Percentiles rank a stretch among this genome's conserved stretches.
Conservation (phyloP, 2,797 vertebrate species). For the Florisuga fusca region DNA sequence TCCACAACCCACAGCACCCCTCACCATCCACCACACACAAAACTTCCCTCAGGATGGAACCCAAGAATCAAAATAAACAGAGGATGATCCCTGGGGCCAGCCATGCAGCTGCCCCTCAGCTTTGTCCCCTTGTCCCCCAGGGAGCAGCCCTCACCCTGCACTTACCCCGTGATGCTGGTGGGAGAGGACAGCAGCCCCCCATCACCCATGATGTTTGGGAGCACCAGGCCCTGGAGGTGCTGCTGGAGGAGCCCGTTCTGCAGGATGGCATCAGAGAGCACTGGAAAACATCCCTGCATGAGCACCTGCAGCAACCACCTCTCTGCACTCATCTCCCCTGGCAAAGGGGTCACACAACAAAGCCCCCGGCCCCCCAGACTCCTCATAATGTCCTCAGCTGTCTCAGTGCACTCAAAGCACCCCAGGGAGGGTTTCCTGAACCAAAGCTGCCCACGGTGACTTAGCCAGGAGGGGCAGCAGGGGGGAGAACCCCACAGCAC, state of each 20-base stretch:
- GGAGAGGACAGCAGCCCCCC: slow-evolving; percentile 9
- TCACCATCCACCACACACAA: neutral
- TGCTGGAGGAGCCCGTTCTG: neutral
- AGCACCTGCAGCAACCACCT: neutral
- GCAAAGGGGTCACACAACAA: neutral
- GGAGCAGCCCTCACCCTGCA: neutral
- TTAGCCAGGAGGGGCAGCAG: neutral
- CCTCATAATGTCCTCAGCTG: neutral
- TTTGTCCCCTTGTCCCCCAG: neutral
- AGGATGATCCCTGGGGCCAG: rapidly evolving
- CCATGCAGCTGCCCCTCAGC: neutral
- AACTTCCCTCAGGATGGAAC: rapidly evolving
- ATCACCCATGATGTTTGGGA: slow-evolving; percentile 34
- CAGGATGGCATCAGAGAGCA: neutral
- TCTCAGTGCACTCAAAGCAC: rapidly evolving
- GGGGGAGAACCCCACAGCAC: neutral
- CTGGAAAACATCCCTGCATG: slow-evolving; percentile 2
- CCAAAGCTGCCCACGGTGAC: neutral
- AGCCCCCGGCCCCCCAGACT: neutral
- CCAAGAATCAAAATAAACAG: rapidly evolving
- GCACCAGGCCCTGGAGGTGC: neutral
- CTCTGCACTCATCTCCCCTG: neutral
- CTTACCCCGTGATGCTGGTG: slow-evolving; percentile 46
- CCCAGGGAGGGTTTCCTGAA: neutral
- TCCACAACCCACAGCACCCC: neutral